phyloP scores from a whole-genome alignment of 2,888 invertebrate genomes.

The Athalia rosae region DNA sequence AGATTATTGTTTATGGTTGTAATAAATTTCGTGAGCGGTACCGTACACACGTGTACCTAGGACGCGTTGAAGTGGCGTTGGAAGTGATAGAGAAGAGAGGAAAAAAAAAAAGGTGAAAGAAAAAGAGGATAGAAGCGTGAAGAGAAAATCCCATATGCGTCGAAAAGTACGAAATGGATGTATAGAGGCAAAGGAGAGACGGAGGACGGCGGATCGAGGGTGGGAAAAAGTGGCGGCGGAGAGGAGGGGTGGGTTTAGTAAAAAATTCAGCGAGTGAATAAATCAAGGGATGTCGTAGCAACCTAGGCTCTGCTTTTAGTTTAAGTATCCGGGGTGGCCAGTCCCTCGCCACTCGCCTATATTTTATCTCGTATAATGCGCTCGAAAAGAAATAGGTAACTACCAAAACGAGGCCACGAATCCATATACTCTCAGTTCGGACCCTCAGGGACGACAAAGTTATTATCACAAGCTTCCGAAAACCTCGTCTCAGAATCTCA shows the following conservation, averaged over 20 bases:
- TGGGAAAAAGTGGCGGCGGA: constrained; percentile 50
- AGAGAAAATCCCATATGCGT: constrained; percentile 1
- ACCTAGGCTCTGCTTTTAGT: constrained; percentile 60
- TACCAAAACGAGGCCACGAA: constrained; percentile 16
- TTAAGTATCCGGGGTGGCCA: constrained; percentile 62
- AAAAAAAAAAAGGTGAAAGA: constrained; percentile 3
- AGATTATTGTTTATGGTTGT: neutral
- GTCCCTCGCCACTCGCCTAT: constrained; percentile 47
- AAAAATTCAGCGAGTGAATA: constrained; percentile 71
- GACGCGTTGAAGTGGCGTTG: neutral
- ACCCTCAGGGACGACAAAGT: neutral
- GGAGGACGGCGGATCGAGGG: constrained; percentile 47
- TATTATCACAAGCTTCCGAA: neutral
- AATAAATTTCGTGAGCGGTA: neutral
- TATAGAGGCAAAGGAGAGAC: constrained; percentile 29
- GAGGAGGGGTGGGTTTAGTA: constrained; percentile 54
- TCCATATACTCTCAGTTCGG: neutral
- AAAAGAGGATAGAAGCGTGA: constrained; percentile 2
- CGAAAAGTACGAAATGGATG: constrained; percentile 34
- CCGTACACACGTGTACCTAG: neutral
- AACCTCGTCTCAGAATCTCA: neutral
- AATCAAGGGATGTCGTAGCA: constrained; percentile 66
- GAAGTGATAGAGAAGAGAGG: neutral
- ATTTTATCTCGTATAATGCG: constrained; percentile 61
- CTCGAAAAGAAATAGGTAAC: constrained; percentile 47